Evolutionary conservation across 2,113 vertebrate species (phyloP).

Genomic region (Halichoerus grypus): DNA sequence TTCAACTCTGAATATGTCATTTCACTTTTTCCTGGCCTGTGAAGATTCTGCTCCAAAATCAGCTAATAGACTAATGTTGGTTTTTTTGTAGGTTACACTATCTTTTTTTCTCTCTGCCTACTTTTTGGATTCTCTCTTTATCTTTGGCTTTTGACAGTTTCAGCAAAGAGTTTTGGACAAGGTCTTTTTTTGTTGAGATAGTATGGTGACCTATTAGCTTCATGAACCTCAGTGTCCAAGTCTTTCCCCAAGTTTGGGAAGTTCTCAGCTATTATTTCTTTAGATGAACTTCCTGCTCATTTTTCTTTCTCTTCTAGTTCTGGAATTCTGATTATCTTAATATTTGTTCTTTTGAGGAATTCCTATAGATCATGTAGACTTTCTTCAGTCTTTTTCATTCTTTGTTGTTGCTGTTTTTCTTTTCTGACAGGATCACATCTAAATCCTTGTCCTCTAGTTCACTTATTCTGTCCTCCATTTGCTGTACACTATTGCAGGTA

Average conservation of each 20-base stretch:
- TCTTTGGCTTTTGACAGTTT: neutral
- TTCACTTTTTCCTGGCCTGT: neutral
- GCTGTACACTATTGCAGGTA: neutral
- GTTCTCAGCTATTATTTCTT: neutral
- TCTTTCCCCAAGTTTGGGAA: neutral
- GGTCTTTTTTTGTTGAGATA: neutral
- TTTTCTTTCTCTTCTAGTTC: neutral
- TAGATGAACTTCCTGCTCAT: neutral
- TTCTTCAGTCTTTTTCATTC: neutral
- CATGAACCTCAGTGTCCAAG: neutral
- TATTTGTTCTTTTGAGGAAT: neutral
- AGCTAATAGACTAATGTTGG: neutral
- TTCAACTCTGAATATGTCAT: neutral
- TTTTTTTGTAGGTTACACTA: neutral
- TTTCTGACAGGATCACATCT: neutral
- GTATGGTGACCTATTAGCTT: neutral
- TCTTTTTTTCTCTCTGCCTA: neutral
- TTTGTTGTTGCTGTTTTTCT: neutral
- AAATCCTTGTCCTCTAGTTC: neutral
- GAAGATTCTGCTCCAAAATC: neutral
- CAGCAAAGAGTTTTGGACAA: neutral
- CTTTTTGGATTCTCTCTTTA: neutral
- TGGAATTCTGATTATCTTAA: neutral
- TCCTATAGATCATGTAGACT: neutral
- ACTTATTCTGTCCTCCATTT: neutral